Evolutionary conservation across 2,888 invertebrate species (phyloP), one percentile per base, ranked within the genome.

Genomic region (Camponotus fellah): DNA sequence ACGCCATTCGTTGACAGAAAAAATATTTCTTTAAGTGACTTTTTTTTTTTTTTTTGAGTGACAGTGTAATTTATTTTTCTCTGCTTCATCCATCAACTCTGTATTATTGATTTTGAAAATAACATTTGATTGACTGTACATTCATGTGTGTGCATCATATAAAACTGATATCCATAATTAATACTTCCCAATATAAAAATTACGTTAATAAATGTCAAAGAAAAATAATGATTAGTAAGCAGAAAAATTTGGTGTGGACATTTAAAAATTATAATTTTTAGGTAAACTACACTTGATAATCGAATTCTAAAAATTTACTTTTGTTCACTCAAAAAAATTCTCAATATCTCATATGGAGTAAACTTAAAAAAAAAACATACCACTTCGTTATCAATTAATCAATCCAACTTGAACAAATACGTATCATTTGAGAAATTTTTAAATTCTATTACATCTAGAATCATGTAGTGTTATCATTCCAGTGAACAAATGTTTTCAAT

Each of bases 401-500:
- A n/a, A 17, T 43, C 4, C 34, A 46, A 79, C 34, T 34, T 17
- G 43, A 1, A 79, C n/a, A 37, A 72, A 71, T 79, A 69, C 46
- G 46, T 60, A 46, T 37, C 14, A 80, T 68, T 21, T 49, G 46
- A 62, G 72, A 37, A 12, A 21, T 34, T 72, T 60, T 26, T 68
- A 37, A 37, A 37, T 80, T 17, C 9, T 71, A 17, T 79, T 37
- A 26, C 43, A 72, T 62, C 49, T 72, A 72, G 37, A 80, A 72
- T 21, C 32, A 56, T 32, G 12, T 46, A 14, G 26, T 26, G 26
- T 46, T 60, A 66, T 89, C 87, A 90, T 84, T 85, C 87, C 82
- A 89, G 86, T 40, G 88, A 86, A 62, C 60, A 76, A 66, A 69
- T 74, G 66, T 86, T 89, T 68, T 72, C 75, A 49, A 17, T 66